phyloP scores from a whole-genome alignment of 2,113 vertebrate genomes.

The Numida meleagris region DNA sequence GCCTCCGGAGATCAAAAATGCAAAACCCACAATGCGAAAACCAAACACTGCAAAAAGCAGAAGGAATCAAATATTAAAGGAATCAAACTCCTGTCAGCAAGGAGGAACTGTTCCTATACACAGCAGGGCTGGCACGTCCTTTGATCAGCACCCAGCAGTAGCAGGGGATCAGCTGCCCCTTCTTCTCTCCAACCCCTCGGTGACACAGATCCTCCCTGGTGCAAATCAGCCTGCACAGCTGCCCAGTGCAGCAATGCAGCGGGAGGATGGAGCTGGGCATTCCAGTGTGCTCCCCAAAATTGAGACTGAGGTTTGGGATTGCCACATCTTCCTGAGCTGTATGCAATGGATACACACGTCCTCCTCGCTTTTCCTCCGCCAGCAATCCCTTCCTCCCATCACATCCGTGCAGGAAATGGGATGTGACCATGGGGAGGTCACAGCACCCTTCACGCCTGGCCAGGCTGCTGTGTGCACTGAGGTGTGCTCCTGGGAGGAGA shows the following conservation, averaged over 20 bases:
- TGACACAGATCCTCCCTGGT: background rate
- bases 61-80: slow-evolving; percentile 63
- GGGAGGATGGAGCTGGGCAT: too few relatives aligned
- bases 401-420: background rate
- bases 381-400: background rate
- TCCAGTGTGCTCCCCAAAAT: background rate
- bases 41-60: slow-evolving; percentile 47
- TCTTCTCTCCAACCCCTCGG: background rate
- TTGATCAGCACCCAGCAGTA: slow-evolving; percentile 55
- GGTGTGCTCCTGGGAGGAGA: background rate
- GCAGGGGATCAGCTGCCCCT: background rate
- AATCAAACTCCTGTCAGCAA: slow-evolving; percentile 46
- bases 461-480: fast-evolving
- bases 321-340: background rate
- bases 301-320: background rate
- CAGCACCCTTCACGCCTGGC: background rate
- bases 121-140: slow-evolving; percentile 12
- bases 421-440: background rate
- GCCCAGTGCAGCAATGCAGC: background rate
- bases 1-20: background rate
- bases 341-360: too few relatives aligned
- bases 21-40: slow-evolving; percentile 12
- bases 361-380: background rate
- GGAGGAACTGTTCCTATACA: slow-evolving; percentile 1
- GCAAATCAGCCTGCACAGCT: background rate